Evolutionary conservation across 1,140 invertebrate genomes (phyloP), one percentile per base, ranked within the genome.

Genomic region (Apocrypta bakeri): DNA sequence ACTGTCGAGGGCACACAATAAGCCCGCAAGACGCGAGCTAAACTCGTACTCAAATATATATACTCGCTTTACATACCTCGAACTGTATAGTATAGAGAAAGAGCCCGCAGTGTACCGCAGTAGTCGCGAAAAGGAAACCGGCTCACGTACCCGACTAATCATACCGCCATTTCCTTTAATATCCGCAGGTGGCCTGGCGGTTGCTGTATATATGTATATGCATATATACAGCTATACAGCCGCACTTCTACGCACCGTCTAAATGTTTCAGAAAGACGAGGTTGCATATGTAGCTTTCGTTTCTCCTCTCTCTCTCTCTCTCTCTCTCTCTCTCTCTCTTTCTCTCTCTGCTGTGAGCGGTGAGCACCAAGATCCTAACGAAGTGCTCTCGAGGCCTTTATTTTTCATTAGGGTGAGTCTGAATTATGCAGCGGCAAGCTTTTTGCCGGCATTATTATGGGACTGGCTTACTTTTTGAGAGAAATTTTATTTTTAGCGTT

Each of bases 161-260:
- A 92, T 92, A 92, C 90, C 91, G 90, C 91, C 88, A 92, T 92
- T 92, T 92, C 91, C 91, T 92, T 92, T 92, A 92, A 92, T 92
- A 92, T 92, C 91, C 91, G 91, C 89, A 89, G 88, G 87, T 89
- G 87, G 88, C 86, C 86, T 85, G 85, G 33, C 33, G 14, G 24
- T n/a, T 29, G 56, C 3, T 12, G 24, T 24, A 24, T 66, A 0
- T 29, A 21, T 56, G 21, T 48, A 48, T 48, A 56, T n/a, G n/a
- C 17, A 1, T 56, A 56, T 24, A 48, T n/a, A n/a, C n/a, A n/a
- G n/a, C 40, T n/a, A 37, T 37, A 25, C 1, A n/a, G 72, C 86
- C 82, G 31, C 14, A 66, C 9, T 27, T 1, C 64, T 56, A 56
- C 48, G 17, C 48, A 17, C 3, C 48, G 48, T 86, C 89, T 90